A percentile compares a stretch with the other conserved stretches of the same genome.
Evolutionary conservation across 2,888 invertebrate genomes (phyloP).

Genomic region (Ferdinandea cuprea): DNA sequence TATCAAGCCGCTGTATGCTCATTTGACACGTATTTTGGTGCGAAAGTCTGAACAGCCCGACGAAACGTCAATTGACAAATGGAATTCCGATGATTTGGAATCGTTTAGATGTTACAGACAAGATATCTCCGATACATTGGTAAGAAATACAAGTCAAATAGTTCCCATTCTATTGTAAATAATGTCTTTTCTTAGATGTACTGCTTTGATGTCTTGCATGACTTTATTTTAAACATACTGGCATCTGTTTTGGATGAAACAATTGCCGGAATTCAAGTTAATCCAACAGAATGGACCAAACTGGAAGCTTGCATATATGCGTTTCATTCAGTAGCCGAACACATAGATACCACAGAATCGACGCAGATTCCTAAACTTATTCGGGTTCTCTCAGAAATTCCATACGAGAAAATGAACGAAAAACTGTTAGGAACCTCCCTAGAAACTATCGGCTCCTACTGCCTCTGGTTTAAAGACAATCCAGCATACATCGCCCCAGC

Average conservation of each 20-base stretch:
- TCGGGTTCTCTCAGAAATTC: conserved; percentile 86
- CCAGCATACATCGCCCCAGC: conserved; percentile 87
- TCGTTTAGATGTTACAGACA: conserved; percentile 93
- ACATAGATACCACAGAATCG: conserved; percentile 85
- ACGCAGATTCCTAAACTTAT: conserved; percentile 86
- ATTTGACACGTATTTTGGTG: conserved; percentile 89
- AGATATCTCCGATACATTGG: conserved; percentile 93
- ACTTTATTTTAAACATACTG: conserved; percentile 88
- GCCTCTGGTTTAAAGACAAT: conserved; percentile 92
- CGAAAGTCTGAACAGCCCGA: conserved; percentile 91
- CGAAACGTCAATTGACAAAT: conserved; percentile 84
- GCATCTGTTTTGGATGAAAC: conserved; percentile 86
- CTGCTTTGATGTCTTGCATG: conserved; percentile 92
- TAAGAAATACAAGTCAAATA: conserved; percentile 80
- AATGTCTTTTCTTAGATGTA: conserved; percentile 87
- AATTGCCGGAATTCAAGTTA: conserved; percentile 82
- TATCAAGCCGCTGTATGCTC: conserved; percentile 91
- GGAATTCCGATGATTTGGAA: conserved; percentile 92
- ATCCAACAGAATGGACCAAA: conserved; percentile 84
- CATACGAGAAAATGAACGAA: conserved; percentile 85
- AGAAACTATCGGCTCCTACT: conserved; percentile 92
- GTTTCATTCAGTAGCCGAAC: conserved; percentile 86
- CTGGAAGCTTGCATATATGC: conserved; percentile 88
- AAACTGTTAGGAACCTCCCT: conserved; percentile 89
- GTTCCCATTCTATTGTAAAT: not conserved